Base-by-base conservation (phyloP, 2,797 vertebrate species). In the Sebastes steindachneri region DNA sequence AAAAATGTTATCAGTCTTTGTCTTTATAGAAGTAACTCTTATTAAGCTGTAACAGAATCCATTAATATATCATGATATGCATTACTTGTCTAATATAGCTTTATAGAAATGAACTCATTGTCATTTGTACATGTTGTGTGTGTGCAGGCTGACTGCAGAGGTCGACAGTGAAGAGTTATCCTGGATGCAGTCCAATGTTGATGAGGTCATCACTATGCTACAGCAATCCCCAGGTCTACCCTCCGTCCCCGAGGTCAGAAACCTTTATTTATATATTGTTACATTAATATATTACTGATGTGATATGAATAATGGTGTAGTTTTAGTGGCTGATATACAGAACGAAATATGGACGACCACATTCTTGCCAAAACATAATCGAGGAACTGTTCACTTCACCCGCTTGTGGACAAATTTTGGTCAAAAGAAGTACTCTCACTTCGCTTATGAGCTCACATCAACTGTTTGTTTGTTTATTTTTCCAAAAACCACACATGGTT, bases 161-260 rank as follows among this genome's bases (percentile, higher is more conserved):
- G 92, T 95, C 15, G 96, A 97, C 89, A 91, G 93, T 73, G 96
- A 97, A 53, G 95, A 96, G 71, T 89, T 99, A 54, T 81, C 94
- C 51, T 96, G 95, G 96, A 69, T 98, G 79, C 97, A 96, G 90
- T 96, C 95, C 86, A 96, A 86, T 83, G 88, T 99, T 76, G 96
- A 98, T 89, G 97, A 97, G 60, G 95, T 97, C 90, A 93, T 97
- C 93, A 94, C 93, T 33, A 94, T 97, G 88, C 93, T 99, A 57
- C 96, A 97, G 75, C 95, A 95, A n/a, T 91, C 96, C 23, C 93
- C 95, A 1, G 89, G 91, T 64, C 88, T 95, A 26, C 93, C 96
- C 26, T 90, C 85, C 15, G 48, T 94, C 80, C 95, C 94, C 2
- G 96, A 97, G 96, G 96, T 96, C 69, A 70, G 91, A n/a, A 55